Conservation (phyloP, 2,888 invertebrate species). For the Clitarchus hookeri region DNA sequence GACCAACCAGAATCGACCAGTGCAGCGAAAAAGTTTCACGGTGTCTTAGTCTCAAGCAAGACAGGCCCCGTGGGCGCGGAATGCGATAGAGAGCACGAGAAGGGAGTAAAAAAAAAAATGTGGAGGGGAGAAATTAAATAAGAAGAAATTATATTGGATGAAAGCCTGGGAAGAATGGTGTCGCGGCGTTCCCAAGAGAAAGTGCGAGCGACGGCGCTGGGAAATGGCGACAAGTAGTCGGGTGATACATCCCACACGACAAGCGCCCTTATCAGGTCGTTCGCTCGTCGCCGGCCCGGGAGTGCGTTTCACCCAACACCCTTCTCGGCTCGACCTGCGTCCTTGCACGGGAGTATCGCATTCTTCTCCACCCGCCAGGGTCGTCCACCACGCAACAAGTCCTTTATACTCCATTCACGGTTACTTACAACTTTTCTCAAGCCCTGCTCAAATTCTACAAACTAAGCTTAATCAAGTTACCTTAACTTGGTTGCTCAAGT, state of each 20-base stretch:
- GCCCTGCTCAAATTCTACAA: too few relatives aligned
- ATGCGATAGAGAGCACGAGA: background rate
- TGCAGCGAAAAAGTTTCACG: background rate
- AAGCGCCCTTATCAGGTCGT: background rate
- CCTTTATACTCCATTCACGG: too few relatives aligned
- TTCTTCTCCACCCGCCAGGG: too few relatives aligned
- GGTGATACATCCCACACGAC: background rate
- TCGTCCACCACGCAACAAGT: too few relatives aligned
- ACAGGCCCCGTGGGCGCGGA: background rate
- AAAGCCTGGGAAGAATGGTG: slow-evolving; percentile 10
- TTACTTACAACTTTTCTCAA: too few relatives aligned
- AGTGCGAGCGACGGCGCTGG: background rate
- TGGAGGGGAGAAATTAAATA: background rate
- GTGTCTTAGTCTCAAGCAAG: background rate
- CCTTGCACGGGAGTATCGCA: too few relatives aligned
- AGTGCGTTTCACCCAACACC: too few relatives aligned
- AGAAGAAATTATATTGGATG: slow-evolving; percentile 3
- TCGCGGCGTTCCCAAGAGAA: slow-evolving; percentile 18
- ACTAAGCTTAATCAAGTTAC: too few relatives aligned
- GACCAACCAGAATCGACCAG: too few relatives aligned
- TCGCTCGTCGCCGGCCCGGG: too few relatives aligned
- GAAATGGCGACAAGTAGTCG: background rate
- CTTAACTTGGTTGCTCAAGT: too few relatives aligned
- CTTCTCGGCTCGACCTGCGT: too few relatives aligned
- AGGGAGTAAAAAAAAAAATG: background rate